A percentile compares a stretch with the other conserved stretches of the same genome.
Evolutionary conservation across 2,113 vertebrate genomes (phyloP).

Genomic region (Clarias magur): DNA sequence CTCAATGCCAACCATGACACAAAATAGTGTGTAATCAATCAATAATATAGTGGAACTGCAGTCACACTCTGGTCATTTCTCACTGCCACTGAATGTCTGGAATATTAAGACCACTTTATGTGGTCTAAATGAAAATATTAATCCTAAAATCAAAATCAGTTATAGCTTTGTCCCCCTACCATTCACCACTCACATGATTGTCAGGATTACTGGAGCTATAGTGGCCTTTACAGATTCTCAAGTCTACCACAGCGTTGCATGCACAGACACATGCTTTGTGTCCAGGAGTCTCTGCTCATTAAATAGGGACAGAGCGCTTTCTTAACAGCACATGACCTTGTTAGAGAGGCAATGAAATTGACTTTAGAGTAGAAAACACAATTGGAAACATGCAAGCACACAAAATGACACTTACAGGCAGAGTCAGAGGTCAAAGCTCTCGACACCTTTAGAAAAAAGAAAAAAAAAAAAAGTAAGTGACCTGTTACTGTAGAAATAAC

Average conservation of each 20-base stretch:
- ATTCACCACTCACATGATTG: not conserved
- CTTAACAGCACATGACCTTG: constrained; percentile 1
- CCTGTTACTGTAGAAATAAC: no score
- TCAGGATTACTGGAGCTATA: not conserved
- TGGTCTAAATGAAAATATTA: constrained; percentile 69
- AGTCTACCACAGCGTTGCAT: not conserved
- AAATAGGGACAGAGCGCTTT: not conserved
- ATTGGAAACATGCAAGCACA: not conserved
- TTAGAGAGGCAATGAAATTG: not conserved
- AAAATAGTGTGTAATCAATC: constrained; percentile 57
- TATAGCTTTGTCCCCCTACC: constrained; percentile 47
- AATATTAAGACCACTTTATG: constrained; percentile 73
- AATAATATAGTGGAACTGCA: constrained; percentile 59
- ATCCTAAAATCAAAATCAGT: constrained; percentile 60
- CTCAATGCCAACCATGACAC: constrained; percentile 35
- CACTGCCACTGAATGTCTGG: constrained; percentile 65
- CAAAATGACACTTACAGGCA: not conserved
- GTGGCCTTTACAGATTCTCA: not conserved
- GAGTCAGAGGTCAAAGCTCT: not conserved
- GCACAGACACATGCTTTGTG: not conserved
- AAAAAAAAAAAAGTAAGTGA: no score
- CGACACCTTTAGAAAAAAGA: no score
- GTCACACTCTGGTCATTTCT: constrained; percentile 54
- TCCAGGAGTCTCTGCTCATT: not conserved
- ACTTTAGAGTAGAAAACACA: constrained; percentile 4